Evolutionary conservation across 1,140 invertebrate genomes (phyloP).

Genomic region (Leptopilina clavipes): DNA sequence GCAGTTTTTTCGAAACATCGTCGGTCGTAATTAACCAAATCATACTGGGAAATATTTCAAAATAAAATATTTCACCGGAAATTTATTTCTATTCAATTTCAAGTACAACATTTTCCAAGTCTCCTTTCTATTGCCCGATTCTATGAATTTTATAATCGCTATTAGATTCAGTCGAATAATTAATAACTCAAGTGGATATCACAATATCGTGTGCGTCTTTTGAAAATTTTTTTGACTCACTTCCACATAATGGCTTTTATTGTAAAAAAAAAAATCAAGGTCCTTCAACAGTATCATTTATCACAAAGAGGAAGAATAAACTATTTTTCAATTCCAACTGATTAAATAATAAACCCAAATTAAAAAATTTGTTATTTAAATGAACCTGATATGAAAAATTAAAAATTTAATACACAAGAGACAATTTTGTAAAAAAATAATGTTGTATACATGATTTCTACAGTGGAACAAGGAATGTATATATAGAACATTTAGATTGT

Average conservation of each 20-base stretch:
- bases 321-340: not conserved
- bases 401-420: not conserved
- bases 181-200: no score
- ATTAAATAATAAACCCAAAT: not conserved
- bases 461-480: not conserved
- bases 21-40: slow-evolving; percentile 9
- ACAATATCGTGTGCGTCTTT: no score
- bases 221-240: no score
- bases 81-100: not conserved
- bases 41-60: not conserved
- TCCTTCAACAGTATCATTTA: no score
- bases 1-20: not conserved
- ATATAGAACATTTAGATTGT: not conserved
- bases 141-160: no score
- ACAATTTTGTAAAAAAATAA: not conserved
- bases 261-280: no score
- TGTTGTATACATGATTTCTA: not conserved
- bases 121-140: no score
- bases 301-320: no score
- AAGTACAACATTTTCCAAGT: not conserved
- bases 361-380: not conserved
- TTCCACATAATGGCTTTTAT: no score
- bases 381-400: not conserved
- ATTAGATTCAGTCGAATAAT: no score
- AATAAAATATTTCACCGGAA: not conserved